Percentiles rank a stretch among this genome's conserved stretches.
Conservation (phyloP, 1,140 invertebrate species). For the Musca domestica region DNA sequence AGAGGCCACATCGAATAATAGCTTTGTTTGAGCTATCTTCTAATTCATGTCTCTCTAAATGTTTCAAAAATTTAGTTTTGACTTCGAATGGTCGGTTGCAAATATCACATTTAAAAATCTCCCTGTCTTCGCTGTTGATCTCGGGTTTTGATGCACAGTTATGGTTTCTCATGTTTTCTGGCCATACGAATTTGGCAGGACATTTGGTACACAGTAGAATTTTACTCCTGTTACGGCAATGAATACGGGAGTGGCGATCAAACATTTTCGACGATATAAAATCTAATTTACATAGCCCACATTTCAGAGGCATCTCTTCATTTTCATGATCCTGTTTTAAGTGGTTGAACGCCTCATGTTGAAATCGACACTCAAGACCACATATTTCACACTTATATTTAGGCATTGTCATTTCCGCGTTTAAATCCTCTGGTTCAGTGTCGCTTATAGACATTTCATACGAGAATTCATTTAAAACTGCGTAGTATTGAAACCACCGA, state of each 20-base stretch:
- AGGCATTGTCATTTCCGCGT: neutral
- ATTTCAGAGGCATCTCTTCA: constrained; percentile 29
- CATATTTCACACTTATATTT: constrained; percentile 37
- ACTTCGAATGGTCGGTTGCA: constrained; percentile 21
- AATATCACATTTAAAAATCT: constrained; percentile 12
- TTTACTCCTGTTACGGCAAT: constrained; percentile 36
- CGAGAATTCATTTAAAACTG: constrained; percentile 39
- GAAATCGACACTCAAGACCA: constrained; percentile 30
- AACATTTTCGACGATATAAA: constrained; percentile 37
- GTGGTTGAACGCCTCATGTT: constrained; percentile 38
- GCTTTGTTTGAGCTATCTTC: constrained; percentile 1
- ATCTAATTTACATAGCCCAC: constrained; percentile 37
- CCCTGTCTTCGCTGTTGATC: neutral
- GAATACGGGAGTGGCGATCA: constrained; percentile 34
- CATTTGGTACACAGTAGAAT: constrained; percentile 36
- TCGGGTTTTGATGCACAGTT: constrained; percentile 26
- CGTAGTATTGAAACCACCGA: constrained; percentile 32
- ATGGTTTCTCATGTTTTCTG: constrained; percentile 39
- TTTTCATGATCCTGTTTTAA: constrained; percentile 34
- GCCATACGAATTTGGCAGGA: constrained; percentile 47
- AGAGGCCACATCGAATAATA: constrained; percentile 33
- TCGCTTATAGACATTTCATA: constrained; percentile 43
- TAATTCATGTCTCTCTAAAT: constrained; percentile 14
- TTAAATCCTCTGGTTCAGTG: constrained; percentile 30
- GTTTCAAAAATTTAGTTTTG: constrained; percentile 9